Percentiles rank a stretch among this genome's conserved stretches.
Conservation (phyloP, 1,140 invertebrate species). For the Mizuhopecten yessoensis region DNA sequence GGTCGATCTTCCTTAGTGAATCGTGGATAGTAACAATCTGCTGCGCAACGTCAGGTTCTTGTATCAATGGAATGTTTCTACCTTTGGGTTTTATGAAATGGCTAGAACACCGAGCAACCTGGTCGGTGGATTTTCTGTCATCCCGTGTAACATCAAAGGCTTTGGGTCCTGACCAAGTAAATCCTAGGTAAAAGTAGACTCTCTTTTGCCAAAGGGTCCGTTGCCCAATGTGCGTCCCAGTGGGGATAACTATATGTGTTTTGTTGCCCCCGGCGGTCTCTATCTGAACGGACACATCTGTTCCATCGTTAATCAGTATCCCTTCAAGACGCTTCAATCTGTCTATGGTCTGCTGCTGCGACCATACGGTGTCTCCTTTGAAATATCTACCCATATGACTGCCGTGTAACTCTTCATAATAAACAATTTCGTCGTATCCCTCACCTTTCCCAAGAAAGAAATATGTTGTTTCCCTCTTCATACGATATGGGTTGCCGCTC, state of each 20-base stretch:
- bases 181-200: slow-evolving; percentile 66
- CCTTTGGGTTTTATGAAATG: background rate
- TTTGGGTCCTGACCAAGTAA: slow-evolving; percentile 63
- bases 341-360: slow-evolving; percentile 28
- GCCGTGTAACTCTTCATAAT: slow-evolving; percentile 54
- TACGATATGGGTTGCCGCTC: slow-evolving; percentile 34
- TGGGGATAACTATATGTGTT: slow-evolving; percentile 49
- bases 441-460: slow-evolving; percentile 64
- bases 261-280: slow-evolving; percentile 45
- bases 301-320: slow-evolving; percentile 61
- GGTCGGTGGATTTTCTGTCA: background rate
- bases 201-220: slow-evolving; percentile 61
- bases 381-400: slow-evolving; percentile 36
- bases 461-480: slow-evolving; percentile 61
- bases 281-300: slow-evolving; percentile 49
- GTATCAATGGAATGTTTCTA: background rate
- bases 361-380: slow-evolving; percentile 57
- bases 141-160: slow-evolving; percentile 65
- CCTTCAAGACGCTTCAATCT: slow-evolving; percentile 59
- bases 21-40: background rate
- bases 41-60: background rate
- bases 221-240: slow-evolving; percentile 53
- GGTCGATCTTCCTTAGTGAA: background rate
- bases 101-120: background rate
- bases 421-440: slow-evolving; percentile 50